Percentiles rank a stretch among this genome's conserved stretches.
phyloP scores from a whole-genome alignment of 37 sponge, comb jelly and placozoan species.

The Aplysina aerophoba region DNA sequence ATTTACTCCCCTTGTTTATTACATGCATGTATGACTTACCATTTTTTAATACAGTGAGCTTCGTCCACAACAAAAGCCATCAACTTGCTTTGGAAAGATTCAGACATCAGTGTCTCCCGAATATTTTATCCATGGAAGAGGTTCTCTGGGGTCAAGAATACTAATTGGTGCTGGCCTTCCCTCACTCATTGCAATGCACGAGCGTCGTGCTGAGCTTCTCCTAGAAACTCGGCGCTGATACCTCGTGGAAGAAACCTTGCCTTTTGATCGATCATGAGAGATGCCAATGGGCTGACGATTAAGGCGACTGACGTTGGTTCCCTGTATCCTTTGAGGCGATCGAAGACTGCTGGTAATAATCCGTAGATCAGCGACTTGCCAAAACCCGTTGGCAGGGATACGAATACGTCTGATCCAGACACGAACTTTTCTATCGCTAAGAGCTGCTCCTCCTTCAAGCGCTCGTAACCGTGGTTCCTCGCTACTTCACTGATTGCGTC shows the following conservation, averaged over 20 bases:
- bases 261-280: slow-evolving; percentile 11
- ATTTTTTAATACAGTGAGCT: slow-evolving; percentile 33
- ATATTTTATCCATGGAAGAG: not conserved
- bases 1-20: not conserved
- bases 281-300: not conserved
- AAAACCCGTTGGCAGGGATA: slow-evolving; percentile 40
- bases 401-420: slow-evolving; percentile 24
- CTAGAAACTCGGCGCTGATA: slow-evolving; percentile 9
- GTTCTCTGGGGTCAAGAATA: slow-evolving; percentile 34
- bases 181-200: slow-evolving; percentile 24
- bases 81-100: slow-evolving; percentile 2
- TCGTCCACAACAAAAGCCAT: slow-evolving; percentile 27
- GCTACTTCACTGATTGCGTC: too few species aligned
- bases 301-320: not conserved
- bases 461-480: too few species aligned
- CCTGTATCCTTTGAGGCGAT: slow-evolving; percentile 2
- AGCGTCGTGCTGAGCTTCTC: not conserved
- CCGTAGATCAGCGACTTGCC: slow-evolving; percentile 32
- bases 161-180: slow-evolving; percentile 20
- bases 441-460: slow-evolving; percentile 3
- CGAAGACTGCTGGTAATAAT: slow-evolving; percentile 8
- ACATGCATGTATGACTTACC: not conserved
- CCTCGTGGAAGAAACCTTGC: slow-evolving; percentile 22
- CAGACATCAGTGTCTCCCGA: not conserved
- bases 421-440: not conserved